Evolutionary conservation across 1,140 invertebrate genomes (phyloP), one percentile per base, ranked within the genome.

Genomic region (Diabrotica virgifera): DNA sequence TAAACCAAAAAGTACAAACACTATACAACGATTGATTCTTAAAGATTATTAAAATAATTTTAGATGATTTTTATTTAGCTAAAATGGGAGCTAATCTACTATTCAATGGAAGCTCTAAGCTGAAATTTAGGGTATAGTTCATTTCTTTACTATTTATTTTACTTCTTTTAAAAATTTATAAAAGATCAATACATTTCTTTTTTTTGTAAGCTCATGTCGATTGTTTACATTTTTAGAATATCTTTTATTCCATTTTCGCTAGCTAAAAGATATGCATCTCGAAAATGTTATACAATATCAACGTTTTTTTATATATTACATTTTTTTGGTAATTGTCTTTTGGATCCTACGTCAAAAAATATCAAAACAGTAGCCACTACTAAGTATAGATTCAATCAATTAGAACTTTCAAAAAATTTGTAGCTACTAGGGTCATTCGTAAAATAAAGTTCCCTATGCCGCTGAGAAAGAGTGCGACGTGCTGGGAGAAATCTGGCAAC

Each of bases 191-290:
- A 60, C 54, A 63, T 56, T 52, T 66, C 52, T 50, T 55, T 60
- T 60, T 38, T 61, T 66, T 63, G 64, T 67, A 70, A 72, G 71
- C 69, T 72, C 69, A 68, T 72, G 65, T 66, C 54, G 66, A 68
- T 68, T 70, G 69, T 72, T 59, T 59, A 54, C 56, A 52, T 46
- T 63, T 53, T 69, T 50, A 60, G 58, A 56, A 50, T 52, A 40
- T 60, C 35, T 50, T 63, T 55, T 13, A 13, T 65, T 60, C n/a
- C 36, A 24, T 52, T 51, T 60, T 59, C 59, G 14, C 60, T 64
- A 52, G 62, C 63, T 68, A 61, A 64, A 36, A 66, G 65, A 64
- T 64, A 62, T 68, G 63, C 66, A 52, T 60, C 11, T 60, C 12
- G 24, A 60, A 14, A 6, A 38, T 10, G 8, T 55, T 14, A 10